Percentiles rank a stretch among this genome's conserved stretches.
These are phyloP conservation scores for Gopherus evgoodei DNA, from an alignment of 2,113 vertebrate species.

Conservation along the genomic window DNA sequence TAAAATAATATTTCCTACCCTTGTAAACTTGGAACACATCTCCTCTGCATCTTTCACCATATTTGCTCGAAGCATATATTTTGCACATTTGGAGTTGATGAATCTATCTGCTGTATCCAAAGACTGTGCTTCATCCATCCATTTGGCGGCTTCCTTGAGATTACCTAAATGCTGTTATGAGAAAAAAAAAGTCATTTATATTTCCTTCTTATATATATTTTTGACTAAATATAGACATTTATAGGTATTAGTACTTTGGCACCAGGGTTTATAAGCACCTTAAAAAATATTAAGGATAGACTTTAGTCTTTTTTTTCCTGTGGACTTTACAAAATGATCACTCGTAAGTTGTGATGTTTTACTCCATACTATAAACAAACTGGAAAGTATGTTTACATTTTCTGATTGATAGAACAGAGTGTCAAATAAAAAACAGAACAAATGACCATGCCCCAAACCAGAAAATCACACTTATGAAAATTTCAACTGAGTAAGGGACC, in stretches of 20 bases:
- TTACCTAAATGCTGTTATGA: slow-evolving; percentile 82
- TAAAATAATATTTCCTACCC: slow-evolving; percentile 68
- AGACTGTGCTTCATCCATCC: slow-evolving; percentile 87
- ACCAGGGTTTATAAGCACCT: background rate
- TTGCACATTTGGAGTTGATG: slow-evolving; percentile 85
- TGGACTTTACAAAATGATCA: background rate
- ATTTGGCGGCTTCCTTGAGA: slow-evolving; percentile 82
- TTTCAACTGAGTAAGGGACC: background rate
- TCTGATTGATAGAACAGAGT: background rate
- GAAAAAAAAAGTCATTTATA: background rate
- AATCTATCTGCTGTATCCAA: slow-evolving; percentile 85
- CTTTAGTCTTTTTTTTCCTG: background rate
- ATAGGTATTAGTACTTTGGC: background rate
- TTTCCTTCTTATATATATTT: background rate
- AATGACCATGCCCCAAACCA: background rate
- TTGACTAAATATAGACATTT: background rate
- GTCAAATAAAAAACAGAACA: background rate
- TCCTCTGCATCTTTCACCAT: slow-evolving; percentile 85
- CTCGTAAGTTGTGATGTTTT: background rate
- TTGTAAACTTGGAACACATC: slow-evolving; percentile 86
- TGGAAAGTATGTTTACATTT: background rate
- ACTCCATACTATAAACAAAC: background rate
- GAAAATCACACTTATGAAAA: background rate
- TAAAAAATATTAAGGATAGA: background rate
- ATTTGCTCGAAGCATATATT: slow-evolving; percentile 84